A percentile compares a stretch with the other conserved stretches of the same genome.
These are phyloP conservation scores for Cyphomyrus discorhynchus DNA, from an alignment of 2,113 vertebrate genomes.

Conservation along the genomic window DNA sequence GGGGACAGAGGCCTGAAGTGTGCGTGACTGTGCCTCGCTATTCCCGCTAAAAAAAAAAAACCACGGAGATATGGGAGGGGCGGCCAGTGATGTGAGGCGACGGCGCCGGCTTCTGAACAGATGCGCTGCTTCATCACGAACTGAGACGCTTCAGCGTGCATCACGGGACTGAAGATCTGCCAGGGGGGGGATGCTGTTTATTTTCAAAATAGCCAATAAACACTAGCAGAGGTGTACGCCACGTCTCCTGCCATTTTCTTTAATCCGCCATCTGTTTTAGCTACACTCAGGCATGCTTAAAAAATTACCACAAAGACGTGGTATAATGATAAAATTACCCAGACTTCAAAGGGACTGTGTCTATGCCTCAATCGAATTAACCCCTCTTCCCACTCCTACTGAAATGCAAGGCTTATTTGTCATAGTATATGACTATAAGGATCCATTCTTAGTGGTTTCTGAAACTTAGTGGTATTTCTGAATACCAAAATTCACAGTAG, in stretches of 20 bases:
- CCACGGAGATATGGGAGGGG: neutral
- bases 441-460: neutral
- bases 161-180: constrained; percentile 4
- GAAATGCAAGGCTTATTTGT: neutral
- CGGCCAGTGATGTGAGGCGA: neutral
- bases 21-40: neutral
- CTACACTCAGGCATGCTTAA: neutral
- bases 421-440: neutral
- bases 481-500: neutral
- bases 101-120: neutral
- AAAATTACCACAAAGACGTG: neutral
- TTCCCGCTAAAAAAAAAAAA: neutral
- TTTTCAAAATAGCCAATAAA: neutral
- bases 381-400: neutral
- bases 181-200: neutral
- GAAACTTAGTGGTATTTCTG: neutral
- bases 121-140: neutral
- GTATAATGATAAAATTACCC: neutral
- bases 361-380: neutral
- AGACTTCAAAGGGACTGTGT: neutral
- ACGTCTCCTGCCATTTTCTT: neutral
- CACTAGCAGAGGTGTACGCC: neutral
- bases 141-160: neutral
- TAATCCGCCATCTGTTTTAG: neutral
- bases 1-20: neutral